A percentile compares a stretch with the other conserved stretches of the same genome.
Evolutionary conservation across 2,888 invertebrate species (phyloP).

Genomic region (Heliothis peltigera): DNA sequence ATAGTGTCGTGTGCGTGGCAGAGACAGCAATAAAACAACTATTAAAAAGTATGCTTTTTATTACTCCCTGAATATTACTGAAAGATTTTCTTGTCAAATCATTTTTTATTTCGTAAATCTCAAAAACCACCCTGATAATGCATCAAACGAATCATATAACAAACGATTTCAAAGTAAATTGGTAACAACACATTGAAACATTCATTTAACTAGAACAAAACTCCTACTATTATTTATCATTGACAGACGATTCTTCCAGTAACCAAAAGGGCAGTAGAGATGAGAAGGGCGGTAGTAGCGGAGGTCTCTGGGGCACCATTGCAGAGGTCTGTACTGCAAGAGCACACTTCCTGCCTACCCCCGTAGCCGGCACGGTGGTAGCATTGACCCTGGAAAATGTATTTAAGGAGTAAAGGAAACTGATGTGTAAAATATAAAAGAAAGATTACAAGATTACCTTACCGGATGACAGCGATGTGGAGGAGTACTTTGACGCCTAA

Average conservation of each 20-base stretch:
- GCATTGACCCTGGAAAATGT: conserved; percentile 90
- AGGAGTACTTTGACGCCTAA: too few species aligned
- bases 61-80: neutral
- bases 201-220: neutral
- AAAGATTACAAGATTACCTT: too few species aligned
- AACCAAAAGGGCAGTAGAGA: conserved; percentile 53
- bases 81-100: neutral
- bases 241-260: conserved; percentile 50
- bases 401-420: neutral
- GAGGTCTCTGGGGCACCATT: conserved; percentile 91
- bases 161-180: neutral
- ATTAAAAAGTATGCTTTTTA: neutral
- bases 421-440: neutral
- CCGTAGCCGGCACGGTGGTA: conserved; percentile 97
- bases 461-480: too few species aligned
- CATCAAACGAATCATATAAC: neutral
- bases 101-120: neutral
- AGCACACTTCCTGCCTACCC: conserved; percentile 96
- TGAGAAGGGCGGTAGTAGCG: conserved; percentile 89
- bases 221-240: conserved; percentile 20
- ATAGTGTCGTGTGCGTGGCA: too few species aligned
- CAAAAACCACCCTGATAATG: neutral
- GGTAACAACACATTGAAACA: neutral
- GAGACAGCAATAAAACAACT: neutral
- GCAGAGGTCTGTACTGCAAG: conserved; percentile 93